Evolutionary conservation across 2,797 vertebrate genomes (phyloP).

Genomic region (Sitta carolinensis): DNA sequence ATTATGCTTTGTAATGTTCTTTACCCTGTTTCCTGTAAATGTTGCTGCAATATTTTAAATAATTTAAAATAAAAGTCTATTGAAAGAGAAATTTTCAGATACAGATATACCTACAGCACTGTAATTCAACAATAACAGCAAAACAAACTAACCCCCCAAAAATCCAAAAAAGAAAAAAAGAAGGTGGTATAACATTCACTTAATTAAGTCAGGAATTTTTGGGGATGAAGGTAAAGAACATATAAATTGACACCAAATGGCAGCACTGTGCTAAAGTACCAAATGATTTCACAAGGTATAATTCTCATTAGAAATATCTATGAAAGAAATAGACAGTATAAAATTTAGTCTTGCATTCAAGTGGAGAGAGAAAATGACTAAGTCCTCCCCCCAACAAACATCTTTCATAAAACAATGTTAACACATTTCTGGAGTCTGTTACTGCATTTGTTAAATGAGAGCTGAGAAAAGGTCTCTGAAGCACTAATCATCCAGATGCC

Average conservation of each 20-base stretch:
- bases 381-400: neutral
- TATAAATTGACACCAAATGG: conserved; percentile 55
- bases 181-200: neutral
- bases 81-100: conserved; percentile 26
- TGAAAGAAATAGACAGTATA: conserved; percentile 21
- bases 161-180: neutral
- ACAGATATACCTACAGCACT: conserved; percentile 10
- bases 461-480: neutral
- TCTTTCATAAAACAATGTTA: neutral
- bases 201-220: conserved; percentile 57
- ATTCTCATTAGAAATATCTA: conserved; percentile 43
- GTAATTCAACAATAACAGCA: neutral
- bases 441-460: neutral
- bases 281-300: conserved; percentile 53
- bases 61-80: neutral
- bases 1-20: neutral
- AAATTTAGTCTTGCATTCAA: conserved; percentile 20
- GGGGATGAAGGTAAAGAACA: conserved; percentile 19
- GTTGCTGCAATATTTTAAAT: conserved; percentile 11
- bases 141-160: neutral
- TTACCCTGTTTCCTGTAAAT: conserved; percentile 21
- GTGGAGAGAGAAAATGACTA: conserved; percentile 30
- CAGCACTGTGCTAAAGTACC: conserved; percentile 8
- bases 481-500: neutral
- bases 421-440: neutral